A percentile compares a stretch with the other conserved stretches of the same genome.
These are phyloP conservation scores for Falcunculus frontatus DNA, from an alignment of 2,113 vertebrate species.

Conservation along the genomic window DNA sequence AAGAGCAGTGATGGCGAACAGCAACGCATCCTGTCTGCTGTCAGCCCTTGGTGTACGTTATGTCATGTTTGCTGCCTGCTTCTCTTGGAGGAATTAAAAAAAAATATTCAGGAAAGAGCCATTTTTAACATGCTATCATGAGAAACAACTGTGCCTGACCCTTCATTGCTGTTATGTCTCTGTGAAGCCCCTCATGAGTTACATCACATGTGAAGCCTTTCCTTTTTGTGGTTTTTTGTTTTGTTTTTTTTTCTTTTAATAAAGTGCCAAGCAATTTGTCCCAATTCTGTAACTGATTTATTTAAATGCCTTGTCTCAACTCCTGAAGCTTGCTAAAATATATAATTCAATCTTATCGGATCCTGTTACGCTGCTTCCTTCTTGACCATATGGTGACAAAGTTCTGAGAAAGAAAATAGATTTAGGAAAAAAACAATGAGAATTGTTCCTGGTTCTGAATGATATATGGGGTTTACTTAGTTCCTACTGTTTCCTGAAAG, in stretches of 20 bases:
- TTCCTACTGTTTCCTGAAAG: slow-evolving; percentile 55
- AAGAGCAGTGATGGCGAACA: neutral
- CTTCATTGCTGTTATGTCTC: neutral
- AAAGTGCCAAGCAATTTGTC: neutral
- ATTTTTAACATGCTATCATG: neutral
- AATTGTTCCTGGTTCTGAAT: slow-evolving; percentile 44
- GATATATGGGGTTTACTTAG: slow-evolving; percentile 58
- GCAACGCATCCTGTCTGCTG: neutral
- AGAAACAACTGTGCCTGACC: neutral
- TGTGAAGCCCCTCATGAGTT: neutral
- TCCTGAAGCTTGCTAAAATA: neutral
- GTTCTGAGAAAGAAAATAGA: slow-evolving; percentile 51
- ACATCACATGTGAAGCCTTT: neutral
- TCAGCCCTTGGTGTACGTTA: neutral
- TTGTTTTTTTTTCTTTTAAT: neutral
- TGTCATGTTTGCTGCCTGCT: neutral
- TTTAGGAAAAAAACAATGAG: slow-evolving; percentile 47
- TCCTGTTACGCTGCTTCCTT: neutral
- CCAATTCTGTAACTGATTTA: neutral
- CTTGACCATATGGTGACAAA: slow-evolving; percentile 29
- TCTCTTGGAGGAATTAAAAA: neutral
- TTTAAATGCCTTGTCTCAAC: neutral
- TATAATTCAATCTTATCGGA: neutral
- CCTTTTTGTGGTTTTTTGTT: neutral
- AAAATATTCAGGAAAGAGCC: neutral